Base-by-base conservation (phyloP, 1,140 invertebrate genomes). In the Sminthurides bifidus region DNA sequence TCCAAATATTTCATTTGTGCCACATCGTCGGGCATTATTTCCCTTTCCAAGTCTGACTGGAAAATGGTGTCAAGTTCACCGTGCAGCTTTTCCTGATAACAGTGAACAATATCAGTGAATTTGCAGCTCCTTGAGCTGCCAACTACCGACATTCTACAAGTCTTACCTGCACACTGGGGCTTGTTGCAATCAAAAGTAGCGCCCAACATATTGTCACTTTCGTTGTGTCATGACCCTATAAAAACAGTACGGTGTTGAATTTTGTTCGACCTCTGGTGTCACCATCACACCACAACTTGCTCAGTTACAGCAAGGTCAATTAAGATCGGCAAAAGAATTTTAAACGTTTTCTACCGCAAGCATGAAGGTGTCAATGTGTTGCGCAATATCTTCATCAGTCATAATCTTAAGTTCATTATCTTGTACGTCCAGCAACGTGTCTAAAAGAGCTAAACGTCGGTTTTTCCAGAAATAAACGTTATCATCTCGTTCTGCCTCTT, bases 131-230 rank as follows among this genome's bases (percentile, higher is more conserved):
- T 49, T 31, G 21, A 15, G 26, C 4, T 51, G 15, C n/a, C 15
- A 3, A 19, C 15, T 14, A 5, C 15, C 19, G n/a, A 51, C 8
- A 52, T 17, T 38, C 17, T 21, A 0, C 21, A 21, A 1, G 10
- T 15, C 21, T 29, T 78, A 74, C 74, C 71, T 82, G 80, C 54
- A 86, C 81, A 5, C 87, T 78, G 43, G 83, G 84, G 66, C 90
- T 81, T 50, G 81, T 77, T 3, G 85, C 87, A 69, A 92, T 80
- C 33, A 88, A 72, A 30, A 81, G 87, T 0, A 92, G 70, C 59
- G 85, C 84, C 75, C 89, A 92, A 65, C 82, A 85, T 27, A 85
- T 82, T 12, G 79, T 86, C 35, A 85, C 81, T 1, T 87, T 84
- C 0, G 90, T 93, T 1, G 91, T 94, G 66, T 95, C 57, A 41